Conservation (phyloP, 2,113 vertebrate species). For the Diadophis punctatus region DNA sequence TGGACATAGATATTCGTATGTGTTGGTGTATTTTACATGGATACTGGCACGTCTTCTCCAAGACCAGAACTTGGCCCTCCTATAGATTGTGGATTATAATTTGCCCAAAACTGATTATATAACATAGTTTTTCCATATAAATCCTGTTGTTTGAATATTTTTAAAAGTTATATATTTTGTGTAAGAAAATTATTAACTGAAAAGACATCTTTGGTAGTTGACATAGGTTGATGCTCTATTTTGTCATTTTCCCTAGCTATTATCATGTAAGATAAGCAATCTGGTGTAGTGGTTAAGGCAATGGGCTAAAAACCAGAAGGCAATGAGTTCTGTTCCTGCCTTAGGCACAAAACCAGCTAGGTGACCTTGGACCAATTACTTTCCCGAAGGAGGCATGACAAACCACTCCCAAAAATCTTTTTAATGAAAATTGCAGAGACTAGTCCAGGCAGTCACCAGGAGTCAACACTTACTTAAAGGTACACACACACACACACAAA, state of each 20-base stretch:
- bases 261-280: background rate
- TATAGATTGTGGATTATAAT: background rate
- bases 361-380: background rate
- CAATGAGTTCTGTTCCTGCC: background rate
- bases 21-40: background rate
- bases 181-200: background rate
- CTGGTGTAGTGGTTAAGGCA: background rate
- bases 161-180: background rate
- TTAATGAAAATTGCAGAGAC: background rate
- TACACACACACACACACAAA: background rate
- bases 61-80: background rate
- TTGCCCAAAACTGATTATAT: background rate
- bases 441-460: background rate
- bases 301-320: background rate
- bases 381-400: background rate
- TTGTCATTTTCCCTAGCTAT: background rate
- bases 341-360: background rate
- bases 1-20: background rate
- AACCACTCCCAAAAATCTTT: background rate
- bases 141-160: background rate
- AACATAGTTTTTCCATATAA: background rate
- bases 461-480: background rate
- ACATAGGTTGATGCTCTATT: background rate
- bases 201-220: background rate
- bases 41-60: background rate